Conservation (phyloP, 1,140 invertebrate genomes). For the Drosophila neocordata region DNA sequence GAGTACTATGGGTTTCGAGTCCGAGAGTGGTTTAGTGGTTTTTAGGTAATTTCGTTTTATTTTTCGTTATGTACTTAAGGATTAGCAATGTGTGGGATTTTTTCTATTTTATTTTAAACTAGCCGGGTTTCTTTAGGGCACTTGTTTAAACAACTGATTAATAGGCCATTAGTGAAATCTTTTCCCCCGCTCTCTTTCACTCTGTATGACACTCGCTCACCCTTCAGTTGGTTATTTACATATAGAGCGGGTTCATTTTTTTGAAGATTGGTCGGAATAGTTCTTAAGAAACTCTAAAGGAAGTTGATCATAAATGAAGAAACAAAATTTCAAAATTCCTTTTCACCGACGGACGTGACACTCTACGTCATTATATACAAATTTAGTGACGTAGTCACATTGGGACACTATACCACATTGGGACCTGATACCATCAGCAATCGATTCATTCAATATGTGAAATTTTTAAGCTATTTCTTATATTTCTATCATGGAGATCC, state of each 20-base stretch:
- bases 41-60: conserved; percentile 28
- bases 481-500: background rate
- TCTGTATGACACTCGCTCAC: background rate
- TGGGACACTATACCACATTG: too few species aligned
- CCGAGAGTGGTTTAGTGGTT: conserved; percentile 18
- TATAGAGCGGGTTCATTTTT: conserved; percentile 12
- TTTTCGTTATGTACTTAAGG: conserved; percentile 44
- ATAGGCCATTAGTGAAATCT: conserved; percentile 50
- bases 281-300: conserved; percentile 1
- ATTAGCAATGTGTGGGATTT: conserved; percentile 76
- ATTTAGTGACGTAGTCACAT: too few species aligned
- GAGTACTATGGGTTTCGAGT: conserved; percentile 4
- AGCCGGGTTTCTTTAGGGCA: conserved; percentile 35
- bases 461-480: background rate
- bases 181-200: conserved; percentile 21
- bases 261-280: conserved; percentile 3
- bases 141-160: conserved; percentile 62
- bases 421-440: too few species aligned
- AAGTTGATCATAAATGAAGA: background rate
- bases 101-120: conserved; percentile 34
- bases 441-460: too few species aligned
- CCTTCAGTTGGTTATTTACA: conserved; percentile 33
- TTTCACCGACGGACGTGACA: background rate
- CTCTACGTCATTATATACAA: background rate
- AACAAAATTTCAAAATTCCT: too few species aligned